Base-by-base conservation (phyloP, 2,113 vertebrate species). In the Cheilinus undulatus region DNA sequence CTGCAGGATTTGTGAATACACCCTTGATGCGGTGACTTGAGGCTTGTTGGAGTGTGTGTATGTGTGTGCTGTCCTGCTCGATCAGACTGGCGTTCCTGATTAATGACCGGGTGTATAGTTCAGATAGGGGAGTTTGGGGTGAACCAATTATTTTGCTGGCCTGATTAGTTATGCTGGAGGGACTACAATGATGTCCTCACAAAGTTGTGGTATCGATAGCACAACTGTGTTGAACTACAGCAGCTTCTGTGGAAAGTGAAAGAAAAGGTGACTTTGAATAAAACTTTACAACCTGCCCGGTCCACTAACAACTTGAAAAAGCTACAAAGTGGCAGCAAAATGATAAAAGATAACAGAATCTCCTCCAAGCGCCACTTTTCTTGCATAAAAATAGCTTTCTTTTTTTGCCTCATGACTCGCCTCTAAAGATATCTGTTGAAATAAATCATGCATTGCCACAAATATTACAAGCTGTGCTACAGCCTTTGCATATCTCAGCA, bases 371-470 rank as follows among this genome's bases (percentile, higher is more conserved):
- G 13, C 4, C 42, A 63, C 60, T 69, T 82, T 50, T 65, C 50
- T 67, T 49, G 48, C 52, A 62, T 69, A 58, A 72, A 78, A 76
- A 82, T 32, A 14, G 9, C 17, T 42, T 6, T 6, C 53, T n/a
- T 45, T 62, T 20, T 26, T 40, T 14, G 13, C 43, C 23, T 59
- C 36, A 13, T 42, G 17, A 58, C 20, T 72, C 23, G 68, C 28
- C 40, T 43, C 36, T 28, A 17, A 75, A 84, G 46, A 63, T 40
- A 64, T 70, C 34, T 23, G 6, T 59, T 38, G 32, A 78, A 78
- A 84, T 80, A 80, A 86, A 78, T 85, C 77, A 88, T 59, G 28
- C 42, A 45, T n/a, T 10, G 19, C 58, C 36, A 50, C 63, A 66
- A 66, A 69, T 56, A 52, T 80, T 61, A 69, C 50, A 58, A 48